Percentiles rank a stretch among this genome's conserved stretches.
Evolutionary conservation across 2,888 invertebrate species (phyloP).

Genomic region (Thecophora atra): DNA sequence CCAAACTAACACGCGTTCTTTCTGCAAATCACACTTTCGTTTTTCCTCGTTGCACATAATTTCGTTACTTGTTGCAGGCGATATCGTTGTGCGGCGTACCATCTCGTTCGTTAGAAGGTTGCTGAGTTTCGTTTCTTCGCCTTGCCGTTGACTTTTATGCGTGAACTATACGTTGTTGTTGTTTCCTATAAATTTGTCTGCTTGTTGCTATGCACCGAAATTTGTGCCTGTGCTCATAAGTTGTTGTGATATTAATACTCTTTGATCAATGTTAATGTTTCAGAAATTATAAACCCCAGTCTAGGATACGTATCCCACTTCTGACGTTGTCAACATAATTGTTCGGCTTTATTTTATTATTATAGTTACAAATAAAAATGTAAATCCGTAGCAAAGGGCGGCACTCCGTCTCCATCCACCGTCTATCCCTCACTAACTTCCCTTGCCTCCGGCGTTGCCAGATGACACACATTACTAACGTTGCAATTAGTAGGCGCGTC

Average conservation of each 20-base stretch:
- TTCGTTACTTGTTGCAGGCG: neutral
- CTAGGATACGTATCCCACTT: neutral
- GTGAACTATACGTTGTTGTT: neutral
- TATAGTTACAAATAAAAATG: neutral
- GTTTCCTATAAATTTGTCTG: neutral
- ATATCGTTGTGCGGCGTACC: neutral
- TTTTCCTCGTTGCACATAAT: neutral
- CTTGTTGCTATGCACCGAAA: too few species aligned
- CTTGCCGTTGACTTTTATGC: neutral
- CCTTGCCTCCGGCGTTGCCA: too few species aligned
- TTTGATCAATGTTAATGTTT: neutral
- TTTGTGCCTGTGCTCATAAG: too few species aligned
- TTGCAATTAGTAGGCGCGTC: too few species aligned
- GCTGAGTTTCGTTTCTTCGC: neutral
- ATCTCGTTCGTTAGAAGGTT: neutral
- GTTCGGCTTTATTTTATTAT: neutral
- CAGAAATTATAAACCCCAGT: neutral
- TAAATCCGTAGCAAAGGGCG: too few species aligned
- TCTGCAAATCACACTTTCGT: neutral
- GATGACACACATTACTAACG: too few species aligned
- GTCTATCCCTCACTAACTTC: too few species aligned
- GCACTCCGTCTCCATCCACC: too few species aligned
- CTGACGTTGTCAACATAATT: slow-evolving; percentile 20
- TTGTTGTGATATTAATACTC: neutral
- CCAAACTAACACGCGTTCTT: neutral